Percentiles rank a stretch among this genome's conserved stretches.
Evolutionary conservation across 2,888 invertebrate species (phyloP).

Genomic region (Ormyrus nitidulus): DNA sequence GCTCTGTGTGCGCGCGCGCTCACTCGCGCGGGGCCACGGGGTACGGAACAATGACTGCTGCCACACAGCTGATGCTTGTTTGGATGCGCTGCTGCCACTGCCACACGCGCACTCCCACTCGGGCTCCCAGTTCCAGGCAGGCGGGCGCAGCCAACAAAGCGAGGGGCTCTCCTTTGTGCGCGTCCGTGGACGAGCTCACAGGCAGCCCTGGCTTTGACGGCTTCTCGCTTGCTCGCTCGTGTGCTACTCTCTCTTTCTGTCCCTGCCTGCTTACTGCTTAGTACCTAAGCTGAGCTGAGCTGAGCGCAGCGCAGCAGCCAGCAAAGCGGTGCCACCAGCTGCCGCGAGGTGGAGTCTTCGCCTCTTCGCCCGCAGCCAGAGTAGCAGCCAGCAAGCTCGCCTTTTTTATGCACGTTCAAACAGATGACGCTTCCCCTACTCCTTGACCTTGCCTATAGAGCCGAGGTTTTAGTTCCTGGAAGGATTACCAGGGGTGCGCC

Average conservation of each 20-base stretch:
- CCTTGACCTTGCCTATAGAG: too few relatives aligned
- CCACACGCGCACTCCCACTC: conserved; percentile 1
- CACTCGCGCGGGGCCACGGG: background rate
- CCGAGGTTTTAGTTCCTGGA: too few relatives aligned
- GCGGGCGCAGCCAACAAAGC: background rate
- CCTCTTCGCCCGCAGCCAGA: background rate
- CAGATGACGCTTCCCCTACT: too few relatives aligned
- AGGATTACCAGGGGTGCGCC: background rate
- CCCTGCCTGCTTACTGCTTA: too few relatives aligned
- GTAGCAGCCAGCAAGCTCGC: background rate
- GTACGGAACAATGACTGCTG: conserved; percentile 71
- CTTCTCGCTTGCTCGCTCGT: background rate
- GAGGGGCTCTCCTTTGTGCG: background rate
- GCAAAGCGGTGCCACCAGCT: background rate
- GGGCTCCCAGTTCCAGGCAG: background rate
- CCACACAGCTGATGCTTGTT: conserved; percentile 75
- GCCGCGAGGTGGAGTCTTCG: background rate
- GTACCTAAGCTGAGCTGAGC: too few relatives aligned
- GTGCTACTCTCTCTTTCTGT: too few relatives aligned
- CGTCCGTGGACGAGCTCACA: conserved; percentile 28
- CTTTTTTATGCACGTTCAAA: background rate
- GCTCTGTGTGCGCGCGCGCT: too few relatives aligned
- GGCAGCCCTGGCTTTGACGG: background rate
- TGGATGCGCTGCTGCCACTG: conserved; percentile 62
- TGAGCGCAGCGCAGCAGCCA: too few relatives aligned